Evolutionary conservation across 2,888 invertebrate species (phyloP), one percentile per base, ranked within the genome.

Genomic region (Theretra japonica): DNA sequence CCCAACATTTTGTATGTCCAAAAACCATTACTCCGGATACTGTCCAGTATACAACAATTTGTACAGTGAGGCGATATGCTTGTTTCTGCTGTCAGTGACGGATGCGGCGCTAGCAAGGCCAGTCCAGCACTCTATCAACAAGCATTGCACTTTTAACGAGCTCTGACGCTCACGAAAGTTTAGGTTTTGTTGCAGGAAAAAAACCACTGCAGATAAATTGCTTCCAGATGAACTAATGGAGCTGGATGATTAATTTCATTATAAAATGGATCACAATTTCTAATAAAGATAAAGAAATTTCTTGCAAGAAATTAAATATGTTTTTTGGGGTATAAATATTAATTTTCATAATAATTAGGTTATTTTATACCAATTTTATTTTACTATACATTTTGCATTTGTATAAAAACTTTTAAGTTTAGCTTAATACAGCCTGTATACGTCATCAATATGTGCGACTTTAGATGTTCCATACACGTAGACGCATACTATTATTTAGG

Each of bases 61-160:
- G 11, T 76, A 77, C 76, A 72, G 75, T 77, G 28, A 70, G 21
- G 30, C 4, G 30, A 25, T 53, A 60, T 60, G 80, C 21, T 28
- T 60, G 53, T 30, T 70, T 8, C 84, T 80, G 81, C 79, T 87
- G 89, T 89, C 90, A 89, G 79, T 88, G 89, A 89, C 85, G 84
- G 83, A 90, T 87, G 85, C 82, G 83, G 85, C 82, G 79, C 77
- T 80, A 82, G 84, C 85, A 83, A 82, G 83, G 82, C 83, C 86
- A 86, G 87, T 85, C 85, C 86, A 86, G 80, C 41, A 48, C 65
- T 65, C 65, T 65, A 65, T 65, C 65, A 65, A 65, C 65, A 65
- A 65, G 65, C 81, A 79, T 78, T 81, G 78, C 81, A 72, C 81
- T 86, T 87, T 85, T 88, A 88, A 87, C 87, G 86, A 87, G 86